Evolutionary conservation across 2,797 vertebrate genomes (phyloP), one percentile per base, ranked within the genome.

Genomic region (Champsocephalus gunnari): DNA sequence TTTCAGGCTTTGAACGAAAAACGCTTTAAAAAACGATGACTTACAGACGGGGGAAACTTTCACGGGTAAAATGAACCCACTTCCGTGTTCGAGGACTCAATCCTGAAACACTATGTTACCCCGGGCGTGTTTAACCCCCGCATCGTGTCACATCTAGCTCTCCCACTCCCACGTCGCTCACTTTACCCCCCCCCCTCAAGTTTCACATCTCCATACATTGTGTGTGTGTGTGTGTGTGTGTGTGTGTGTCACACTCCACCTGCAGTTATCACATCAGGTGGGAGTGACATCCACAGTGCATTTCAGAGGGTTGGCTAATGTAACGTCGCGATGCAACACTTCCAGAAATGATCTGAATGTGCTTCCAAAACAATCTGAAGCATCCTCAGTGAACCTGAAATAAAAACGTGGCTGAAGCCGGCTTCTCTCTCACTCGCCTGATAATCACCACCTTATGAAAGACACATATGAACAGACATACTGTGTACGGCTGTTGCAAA

Each of bases 191-290:
- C 59, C 56, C 41, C 57, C 44, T 73, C 9, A 49, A 17, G 17
- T 79, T 80, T 64, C 65, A 71, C 69, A 59, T 70, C 63, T 62
- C 58, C 60, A 49, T 51, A 64, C 75, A 19, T 81, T 38, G 34
- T 38, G 34, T 38, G 34, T 38, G 34, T 38, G 34, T 38, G 34
- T 34, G 34, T 38, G 34, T 38, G 34, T 38, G 28, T 0, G 14
- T 17, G 28, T 21, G 21, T 58, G 57, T 51, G 62, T 80, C 91
- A 91, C 92, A 94, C 92, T 81, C 93, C 83, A 91, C 93, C 67
- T 93, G 43, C 17, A 43, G 54, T 94, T 93, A 94, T 93, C 84
- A 82, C 93, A 92, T 94, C 88, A 79, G 87, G 74, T 85, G 64
- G 93, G 62, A 79, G 56, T 4, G 51, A 69, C 28, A 28, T 34